Conservation (phyloP, 2,888 invertebrate species). For the Vesta saturnalis region DNA sequence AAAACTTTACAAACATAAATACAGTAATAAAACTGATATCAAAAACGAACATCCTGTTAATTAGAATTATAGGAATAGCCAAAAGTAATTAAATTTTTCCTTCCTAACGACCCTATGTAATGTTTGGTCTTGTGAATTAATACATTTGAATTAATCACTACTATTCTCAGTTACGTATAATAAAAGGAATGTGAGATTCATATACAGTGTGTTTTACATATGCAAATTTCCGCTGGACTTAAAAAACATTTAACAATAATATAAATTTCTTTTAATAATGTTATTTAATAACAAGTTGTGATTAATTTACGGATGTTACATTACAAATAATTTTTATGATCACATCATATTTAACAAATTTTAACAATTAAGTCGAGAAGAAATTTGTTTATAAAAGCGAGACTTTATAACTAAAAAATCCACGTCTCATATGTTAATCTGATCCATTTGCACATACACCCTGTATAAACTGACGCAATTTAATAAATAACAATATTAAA, state of each 20-base stretch:
- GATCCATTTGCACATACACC: slow-evolving; percentile 13
- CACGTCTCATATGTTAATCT: too few species aligned
- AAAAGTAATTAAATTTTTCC: background rate
- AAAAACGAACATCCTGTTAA: slow-evolving; percentile 3
- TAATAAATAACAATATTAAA: slow-evolving; percentile 25
- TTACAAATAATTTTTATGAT: background rate
- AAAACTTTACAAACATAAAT: background rate
- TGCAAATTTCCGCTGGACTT: background rate
- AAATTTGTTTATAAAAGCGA: slow-evolving; percentile 4
- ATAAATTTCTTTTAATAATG: too few species aligned
- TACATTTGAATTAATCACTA: background rate
- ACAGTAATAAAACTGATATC: background rate
- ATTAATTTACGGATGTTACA: too few species aligned
- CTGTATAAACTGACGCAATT: slow-evolving; percentile 11
- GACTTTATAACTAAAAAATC: background rate
- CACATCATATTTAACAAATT: background rate
- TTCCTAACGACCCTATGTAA: background rate
- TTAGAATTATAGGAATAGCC: background rate
- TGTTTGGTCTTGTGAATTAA: background rate
- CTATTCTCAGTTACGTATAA: background rate
- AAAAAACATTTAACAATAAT: background rate
- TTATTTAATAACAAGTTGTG: background rate
- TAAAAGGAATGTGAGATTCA: slow-evolving; percentile 21
- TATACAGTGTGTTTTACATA: background rate
- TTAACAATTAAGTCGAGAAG: slow-evolving; percentile 4